Conservation (phyloP, 2,113 vertebrate genomes). For the Gymnarchus niloticus region DNA sequence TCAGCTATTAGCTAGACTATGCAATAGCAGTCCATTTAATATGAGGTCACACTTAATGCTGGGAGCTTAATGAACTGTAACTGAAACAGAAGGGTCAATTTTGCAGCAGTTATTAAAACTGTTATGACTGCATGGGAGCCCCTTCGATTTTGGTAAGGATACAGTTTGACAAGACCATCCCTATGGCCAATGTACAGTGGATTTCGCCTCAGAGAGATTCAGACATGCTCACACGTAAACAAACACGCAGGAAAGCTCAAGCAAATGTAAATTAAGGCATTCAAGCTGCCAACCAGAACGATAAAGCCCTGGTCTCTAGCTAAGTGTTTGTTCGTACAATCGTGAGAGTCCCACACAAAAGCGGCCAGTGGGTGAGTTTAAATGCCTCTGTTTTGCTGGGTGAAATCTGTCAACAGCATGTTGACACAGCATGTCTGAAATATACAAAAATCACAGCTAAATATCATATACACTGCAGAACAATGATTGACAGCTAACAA, state of each 20-base stretch:
- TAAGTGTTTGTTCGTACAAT: background rate
- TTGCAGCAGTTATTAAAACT: background rate
- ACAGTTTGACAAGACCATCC: background rate
- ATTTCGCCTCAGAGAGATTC: background rate
- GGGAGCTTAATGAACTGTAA: conserved; percentile 9
- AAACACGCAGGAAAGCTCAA: background rate
- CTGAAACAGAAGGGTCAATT: background rate
- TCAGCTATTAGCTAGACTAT: background rate
- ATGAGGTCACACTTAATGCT: conserved; percentile 7
- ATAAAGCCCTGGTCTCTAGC: background rate
- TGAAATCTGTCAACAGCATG: too few species aligned
- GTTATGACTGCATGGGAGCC: background rate
- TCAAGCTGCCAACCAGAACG: background rate
- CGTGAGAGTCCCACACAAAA: background rate
- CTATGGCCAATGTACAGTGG: background rate
- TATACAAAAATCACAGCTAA: too few species aligned
- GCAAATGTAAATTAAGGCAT: background rate
- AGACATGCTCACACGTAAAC: too few species aligned
- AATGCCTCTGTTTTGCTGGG: too few species aligned
- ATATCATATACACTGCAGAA: background rate
- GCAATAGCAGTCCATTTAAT: background rate
- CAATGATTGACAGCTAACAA: background rate
- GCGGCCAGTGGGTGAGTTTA: too few species aligned
- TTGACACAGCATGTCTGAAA: too few species aligned
- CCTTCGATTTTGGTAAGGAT: background rate